Base-by-base conservation (phyloP, 92 coral and sea anemone species). In the Palythoa caribaeorum region DNA sequence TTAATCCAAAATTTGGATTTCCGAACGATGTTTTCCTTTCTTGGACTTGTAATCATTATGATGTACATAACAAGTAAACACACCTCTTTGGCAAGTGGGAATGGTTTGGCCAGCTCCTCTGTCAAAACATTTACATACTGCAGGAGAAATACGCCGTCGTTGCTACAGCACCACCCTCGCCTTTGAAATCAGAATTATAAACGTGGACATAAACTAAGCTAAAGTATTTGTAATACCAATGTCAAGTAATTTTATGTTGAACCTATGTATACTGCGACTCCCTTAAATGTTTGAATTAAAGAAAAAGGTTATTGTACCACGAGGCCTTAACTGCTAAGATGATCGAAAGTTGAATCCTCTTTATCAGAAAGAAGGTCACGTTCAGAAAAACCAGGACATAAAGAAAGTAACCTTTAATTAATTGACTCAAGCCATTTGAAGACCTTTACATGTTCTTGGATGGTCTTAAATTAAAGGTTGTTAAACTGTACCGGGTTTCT, bases 121-220 rank as follows among this genome's bases (percentile, higher is more conserved):
- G 93, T 88, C 15, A 97, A 83, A 40, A 90, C 95, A 12, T 91
- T 93, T 47, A 97, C 98, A 71, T 90, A 91, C 36, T 92, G 93
- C 48, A 97, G 83, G 87, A 97, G 83, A 88, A 97, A 97, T 6
- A 84, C 89, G 10, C 99, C 99, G 73, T 95, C 98, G 66, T 94
- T 94, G 65, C 91, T 97, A 73, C 98, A 92, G 87, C 99, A 97
- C 99, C 99, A 97, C 11, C 97, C 96, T 19, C 99, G 95, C 38
- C 99, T 97, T 92, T 12, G 9, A 38, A 28, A 76, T 17, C 70
- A 63, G 17, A n/a, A 48, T 1, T 48, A 17, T 20, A 21, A 38
- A 19, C 75, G 40, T 44, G 2, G 16, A 21, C 9, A 76, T 2
- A 52, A 69, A 48, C 2, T 10, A 83, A 44, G 50, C 50, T 44